Percentiles rank a stretch among this genome's conserved stretches.
phyloP scores from a whole-genome alignment of 2,797 vertebrate species.

The Botia kubotai region DNA sequence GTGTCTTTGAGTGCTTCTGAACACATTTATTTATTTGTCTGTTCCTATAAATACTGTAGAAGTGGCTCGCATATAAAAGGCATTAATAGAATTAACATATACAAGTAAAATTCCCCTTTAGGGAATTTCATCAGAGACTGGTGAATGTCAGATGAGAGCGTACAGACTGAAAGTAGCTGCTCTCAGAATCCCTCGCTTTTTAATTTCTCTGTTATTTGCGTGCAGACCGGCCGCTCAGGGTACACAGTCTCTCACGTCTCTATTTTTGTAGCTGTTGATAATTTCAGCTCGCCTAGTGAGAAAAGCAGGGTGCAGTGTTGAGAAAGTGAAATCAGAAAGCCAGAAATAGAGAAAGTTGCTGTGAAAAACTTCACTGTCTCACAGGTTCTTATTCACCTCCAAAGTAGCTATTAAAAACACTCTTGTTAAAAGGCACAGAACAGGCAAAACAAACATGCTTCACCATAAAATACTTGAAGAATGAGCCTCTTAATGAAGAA shows the following conservation, averaged over 20 bases:
- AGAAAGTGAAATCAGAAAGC: constrained; percentile 60
- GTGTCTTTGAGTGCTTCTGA: not conserved
- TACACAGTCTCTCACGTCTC: constrained; percentile 65
- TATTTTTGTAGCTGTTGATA: constrained; percentile 74
- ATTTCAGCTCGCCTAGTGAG: constrained; percentile 65
- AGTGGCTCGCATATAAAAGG: not conserved
- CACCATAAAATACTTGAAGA: constrained; percentile 29
- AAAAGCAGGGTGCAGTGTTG: constrained; percentile 67
- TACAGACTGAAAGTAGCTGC: not conserved
- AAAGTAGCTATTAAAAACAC: constrained; percentile 55
- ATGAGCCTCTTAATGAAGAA: constrained; percentile 8
- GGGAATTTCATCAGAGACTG: not conserved
- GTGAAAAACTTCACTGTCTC: constrained; percentile 53
- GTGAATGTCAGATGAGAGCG: not conserved
- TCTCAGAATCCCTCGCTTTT: constrained; percentile 6
- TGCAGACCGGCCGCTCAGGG: constrained; percentile 67
- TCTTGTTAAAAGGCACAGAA: constrained; percentile 42
- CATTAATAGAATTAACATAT: not conserved
- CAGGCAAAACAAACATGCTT: constrained; percentile 49
- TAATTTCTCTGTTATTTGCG: constrained; percentile 43
- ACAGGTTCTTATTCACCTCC: constrained; percentile 64
- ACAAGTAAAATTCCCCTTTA: too few relatives aligned
- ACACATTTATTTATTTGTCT: too few relatives aligned
- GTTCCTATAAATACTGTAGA: too few relatives aligned
- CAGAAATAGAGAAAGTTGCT: constrained; percentile 70